Percentiles rank a stretch among this genome's conserved stretches.
Conservation (phyloP, 2,888 invertebrate species). For the Nomada flava region DNA sequence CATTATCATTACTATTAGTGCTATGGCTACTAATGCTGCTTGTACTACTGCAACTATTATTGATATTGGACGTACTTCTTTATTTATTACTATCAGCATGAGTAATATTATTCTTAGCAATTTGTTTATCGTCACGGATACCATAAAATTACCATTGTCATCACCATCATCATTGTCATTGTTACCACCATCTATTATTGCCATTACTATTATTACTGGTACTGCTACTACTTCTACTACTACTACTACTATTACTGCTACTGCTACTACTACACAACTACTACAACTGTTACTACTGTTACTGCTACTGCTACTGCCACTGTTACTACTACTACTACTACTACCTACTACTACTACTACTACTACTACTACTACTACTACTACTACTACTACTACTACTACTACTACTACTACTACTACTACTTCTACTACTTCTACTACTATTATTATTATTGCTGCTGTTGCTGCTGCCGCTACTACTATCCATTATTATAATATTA, state of each 20-base stretch:
- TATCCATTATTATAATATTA: slow-evolving; percentile 54
- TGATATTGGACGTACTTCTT: slow-evolving; percentile 29
- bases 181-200: slow-evolving; percentile 66
- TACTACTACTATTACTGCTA: slow-evolving; percentile 12
- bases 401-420: slow-evolving; percentile 50
- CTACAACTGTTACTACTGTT: slow-evolving; percentile 20
- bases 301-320: slow-evolving; percentile 8
- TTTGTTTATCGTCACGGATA: slow-evolving; percentile 4
- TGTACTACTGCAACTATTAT: slow-evolving; percentile 59
- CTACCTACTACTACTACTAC: slow-evolving; percentile 53
- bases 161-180: slow-evolving; percentile 38
- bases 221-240: not conserved
- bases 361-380: too few relatives aligned
- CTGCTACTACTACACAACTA: slow-evolving; percentile 38
- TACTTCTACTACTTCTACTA: slow-evolving; percentile 59
- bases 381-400: slow-evolving; percentile 19
- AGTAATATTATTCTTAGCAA: not conserved
- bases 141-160: slow-evolving; percentile 37
- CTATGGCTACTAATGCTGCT: slow-evolving; percentile 37
- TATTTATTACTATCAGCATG: slow-evolving; percentile 69
- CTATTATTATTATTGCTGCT: slow-evolving; percentile 35
- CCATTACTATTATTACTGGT: slow-evolving; percentile 63
- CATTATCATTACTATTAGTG: slow-evolving; percentile 12
- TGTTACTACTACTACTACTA: slow-evolving; percentile 44
- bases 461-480: slow-evolving; percentile 15